phyloP scores from a whole-genome alignment of 2,888 invertebrate genomes.

The Acholoe squamosa region DNA sequence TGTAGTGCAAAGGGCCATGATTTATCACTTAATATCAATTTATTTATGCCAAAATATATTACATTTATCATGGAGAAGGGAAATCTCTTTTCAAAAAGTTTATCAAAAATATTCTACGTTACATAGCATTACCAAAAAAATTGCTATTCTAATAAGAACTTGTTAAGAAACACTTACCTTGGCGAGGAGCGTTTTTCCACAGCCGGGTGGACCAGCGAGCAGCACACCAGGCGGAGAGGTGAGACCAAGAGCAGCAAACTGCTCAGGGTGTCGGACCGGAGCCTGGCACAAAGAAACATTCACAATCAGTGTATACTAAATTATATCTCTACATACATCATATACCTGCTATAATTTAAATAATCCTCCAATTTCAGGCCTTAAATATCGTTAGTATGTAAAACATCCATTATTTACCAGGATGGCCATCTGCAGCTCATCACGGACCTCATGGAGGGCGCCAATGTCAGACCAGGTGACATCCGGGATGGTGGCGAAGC shows the following conservation, averaged over 20 bases:
- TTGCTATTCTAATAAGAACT: no score
- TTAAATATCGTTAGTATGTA: neutral
- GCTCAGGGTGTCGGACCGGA: constrained; percentile 93
- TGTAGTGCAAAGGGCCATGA: no score
- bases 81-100: no score
- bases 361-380: neutral
- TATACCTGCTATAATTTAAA: no score
- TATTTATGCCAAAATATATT: no score
- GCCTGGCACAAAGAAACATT: constrained; percentile 85
- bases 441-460: constrained; percentile 92
- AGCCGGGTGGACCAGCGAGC: constrained; percentile 97
- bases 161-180: no score
- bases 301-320: no score
- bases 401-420: constrained; percentile 85
- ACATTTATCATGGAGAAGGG: no score
- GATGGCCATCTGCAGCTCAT: constrained; percentile 95
- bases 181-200: constrained; percentile 94
- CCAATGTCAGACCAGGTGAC: constrained; percentile 99
- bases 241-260: constrained; percentile 91
- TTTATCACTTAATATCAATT: no score
- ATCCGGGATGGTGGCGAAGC: constrained; percentile 98
- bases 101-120: no score
- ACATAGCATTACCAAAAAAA: no score
- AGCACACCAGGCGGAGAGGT: constrained; percentile 93
- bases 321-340: no score